Evolutionary conservation across 2,113 vertebrate genomes (phyloP).

Genomic region (Calyptomena viridis): DNA sequence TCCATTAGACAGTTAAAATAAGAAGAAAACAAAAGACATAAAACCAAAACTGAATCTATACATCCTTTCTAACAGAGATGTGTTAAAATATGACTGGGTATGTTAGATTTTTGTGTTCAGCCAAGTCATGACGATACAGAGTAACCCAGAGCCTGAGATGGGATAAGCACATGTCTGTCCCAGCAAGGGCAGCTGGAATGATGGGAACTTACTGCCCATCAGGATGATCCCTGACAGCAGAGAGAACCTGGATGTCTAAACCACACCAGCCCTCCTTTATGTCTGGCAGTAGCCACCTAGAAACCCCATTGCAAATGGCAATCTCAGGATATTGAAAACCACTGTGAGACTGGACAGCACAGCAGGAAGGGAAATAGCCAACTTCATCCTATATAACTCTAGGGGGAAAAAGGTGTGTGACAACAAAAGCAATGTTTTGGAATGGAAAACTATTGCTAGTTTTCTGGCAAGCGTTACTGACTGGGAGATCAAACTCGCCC

Average conservation of each 20-base stretch:
- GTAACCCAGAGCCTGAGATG: neutral
- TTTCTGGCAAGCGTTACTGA: slow-evolving; percentile 26
- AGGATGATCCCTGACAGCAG: neutral
- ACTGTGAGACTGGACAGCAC: neutral
- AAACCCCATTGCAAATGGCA: neutral
- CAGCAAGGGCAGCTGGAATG: neutral
- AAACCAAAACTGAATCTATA: neutral
- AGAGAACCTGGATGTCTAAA: neutral
- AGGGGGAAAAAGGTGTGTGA: neutral
- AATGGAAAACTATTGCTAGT: neutral
- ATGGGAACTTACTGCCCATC: neutral
- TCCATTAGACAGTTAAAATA: neutral
- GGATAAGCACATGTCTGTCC: neutral
- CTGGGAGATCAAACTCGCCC: neutral
- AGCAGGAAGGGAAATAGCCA: neutral
- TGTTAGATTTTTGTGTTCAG: neutral
- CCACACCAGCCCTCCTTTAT: neutral
- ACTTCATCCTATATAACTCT: neutral
- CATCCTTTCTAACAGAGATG: neutral
- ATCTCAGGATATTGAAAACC: neutral
- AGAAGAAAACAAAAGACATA: neutral
- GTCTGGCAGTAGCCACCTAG: neutral
- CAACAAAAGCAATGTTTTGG: slow-evolving; percentile 51
- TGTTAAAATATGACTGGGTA: neutral
- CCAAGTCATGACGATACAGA: neutral